Evolutionary conservation across 2,113 vertebrate species (phyloP).

Genomic region (Conger conger): DNA sequence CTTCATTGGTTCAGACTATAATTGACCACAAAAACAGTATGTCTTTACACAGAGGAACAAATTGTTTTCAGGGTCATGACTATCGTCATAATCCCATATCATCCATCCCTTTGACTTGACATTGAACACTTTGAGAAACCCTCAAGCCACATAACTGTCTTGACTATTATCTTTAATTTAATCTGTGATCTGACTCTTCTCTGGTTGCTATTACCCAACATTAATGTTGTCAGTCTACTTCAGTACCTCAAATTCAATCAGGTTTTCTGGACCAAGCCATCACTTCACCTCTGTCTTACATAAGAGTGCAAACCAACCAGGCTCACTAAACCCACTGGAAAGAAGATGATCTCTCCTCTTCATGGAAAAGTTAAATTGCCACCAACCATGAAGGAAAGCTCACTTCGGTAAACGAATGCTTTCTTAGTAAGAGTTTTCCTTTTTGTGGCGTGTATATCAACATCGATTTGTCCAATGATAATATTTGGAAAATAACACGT

Average conservation of each 20-base stretch:
- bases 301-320: conserved; percentile 47
- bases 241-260: not conserved
- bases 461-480: conserved; percentile 30
- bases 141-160: not conserved
- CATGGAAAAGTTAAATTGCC: conserved; percentile 38
- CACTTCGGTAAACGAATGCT: conserved; percentile 20
- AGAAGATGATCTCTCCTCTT: conserved; percentile 44
- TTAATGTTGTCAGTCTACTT: conserved; percentile 30
- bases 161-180: conserved; percentile 24
- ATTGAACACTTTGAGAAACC: conserved; percentile 16
- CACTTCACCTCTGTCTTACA: conserved; percentile 22
- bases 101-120: not conserved
- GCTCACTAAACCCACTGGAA: conserved; percentile 36
- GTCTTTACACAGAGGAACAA: not conserved
- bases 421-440: conserved; percentile 42
- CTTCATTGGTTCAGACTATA: not conserved
- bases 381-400: conserved; percentile 35
- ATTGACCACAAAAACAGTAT: not conserved
- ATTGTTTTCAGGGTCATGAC: not conserved
- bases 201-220: conserved; percentile 34
- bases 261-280: not conserved
- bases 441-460: conserved; percentile 14
- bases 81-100: conserved; percentile 18
- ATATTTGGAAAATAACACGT: conserved; percentile 30
- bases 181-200: conserved; percentile 42